Base-by-base conservation (phyloP, 2,888 invertebrate species). In the Aspidapion aeneum region DNA sequence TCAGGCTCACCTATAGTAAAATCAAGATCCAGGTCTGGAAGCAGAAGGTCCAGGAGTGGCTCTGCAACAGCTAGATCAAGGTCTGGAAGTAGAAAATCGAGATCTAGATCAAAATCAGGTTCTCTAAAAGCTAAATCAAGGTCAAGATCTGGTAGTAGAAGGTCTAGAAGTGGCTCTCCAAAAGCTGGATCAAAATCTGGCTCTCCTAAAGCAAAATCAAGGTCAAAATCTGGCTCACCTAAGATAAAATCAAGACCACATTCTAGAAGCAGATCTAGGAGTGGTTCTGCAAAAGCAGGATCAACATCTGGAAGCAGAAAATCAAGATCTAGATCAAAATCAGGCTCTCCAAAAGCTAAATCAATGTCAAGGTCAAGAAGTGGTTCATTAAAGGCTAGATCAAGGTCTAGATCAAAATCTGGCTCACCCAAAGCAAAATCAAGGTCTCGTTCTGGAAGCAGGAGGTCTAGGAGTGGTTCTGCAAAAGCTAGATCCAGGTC, bases 331-430 rank as follows among this genome's bases (percentile, higher is more conserved):
- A 66, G 21, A 69, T 74, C 1, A 52, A 69, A 72, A 60, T 70
- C 71, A 3, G 65, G 71, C 21, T 69, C 71, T 48, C 62, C 63
- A 19, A 66, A 70, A 61, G 75, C 76, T 9, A 68, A 72, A 21
- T 76, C 74, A 35, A 73, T 72, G 9, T 75, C 75, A 58, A 66
- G 63, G 50, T 72, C 74, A 50, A 63, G 74, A 57, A 78, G 79
- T 1, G 72, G 74, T 17, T 79, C 77, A 50, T 73, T 74, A 52
- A 59, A 35, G 57, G 62, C 77, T 9, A 70, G 71, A 61, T 79
- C 79, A 1, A 67, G 72, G 59, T 74, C 76, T 2, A 57, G 54
- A 54, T 62, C 62, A 21, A 63, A 60, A 20, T 66, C 65, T 17
- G 63, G 60, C 19, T 70, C 68, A 20, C 66, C 68, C 9, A 66